Base-by-base conservation (phyloP, 1,140 invertebrate genomes). In the Octopus bimaculoides region DNA sequence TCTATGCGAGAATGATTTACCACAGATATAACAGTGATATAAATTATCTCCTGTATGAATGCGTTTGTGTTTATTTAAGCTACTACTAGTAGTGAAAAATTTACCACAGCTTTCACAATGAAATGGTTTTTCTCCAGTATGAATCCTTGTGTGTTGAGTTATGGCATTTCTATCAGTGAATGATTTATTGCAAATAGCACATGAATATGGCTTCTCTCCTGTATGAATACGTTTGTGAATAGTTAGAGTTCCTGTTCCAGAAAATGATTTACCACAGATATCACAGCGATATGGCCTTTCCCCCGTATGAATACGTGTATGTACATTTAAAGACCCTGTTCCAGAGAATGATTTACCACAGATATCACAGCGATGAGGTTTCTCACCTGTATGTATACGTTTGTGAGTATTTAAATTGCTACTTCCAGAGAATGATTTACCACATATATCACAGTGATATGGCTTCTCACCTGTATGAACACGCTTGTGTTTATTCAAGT, bases 261-360 rank as follows among this genome's bases (percentile, higher is more conserved):
- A 96, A 88, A 98, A 98, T 14, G 95, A 82, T n/a, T 96, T 91
- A 88, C 96, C 95, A 89, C 97, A 98, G 5, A 97, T 94, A 81
- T 93, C 93, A 89, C 97, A 98, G 87, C 96, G 96, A 92, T 98
- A 99, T 10, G 97, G 97, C 88, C 98, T 97, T 77, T 95, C 95
- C 56, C 96, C 96, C 0, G 95, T 97, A 89, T 97, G 96, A 88
- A 96, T 97, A 0, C 86, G 79, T 78, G 52, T 79, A 66, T 78
- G 80, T 80, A 74, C 82, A 81, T 78, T 83, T 17, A 82, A 74
- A 66, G 81, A 71, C n/a, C 73, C 77, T 75, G 52, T 41, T 54
- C 56, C 66, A 5, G 56, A 56, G 76, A 81, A 81, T 14, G 66
- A 17, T 14, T 78, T 75, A 4, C 56, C 78, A 54, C 81, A 81